Evolutionary conservation across 1,140 invertebrate species (phyloP).

Genomic region (Thaumatotibia leucotreta): DNA sequence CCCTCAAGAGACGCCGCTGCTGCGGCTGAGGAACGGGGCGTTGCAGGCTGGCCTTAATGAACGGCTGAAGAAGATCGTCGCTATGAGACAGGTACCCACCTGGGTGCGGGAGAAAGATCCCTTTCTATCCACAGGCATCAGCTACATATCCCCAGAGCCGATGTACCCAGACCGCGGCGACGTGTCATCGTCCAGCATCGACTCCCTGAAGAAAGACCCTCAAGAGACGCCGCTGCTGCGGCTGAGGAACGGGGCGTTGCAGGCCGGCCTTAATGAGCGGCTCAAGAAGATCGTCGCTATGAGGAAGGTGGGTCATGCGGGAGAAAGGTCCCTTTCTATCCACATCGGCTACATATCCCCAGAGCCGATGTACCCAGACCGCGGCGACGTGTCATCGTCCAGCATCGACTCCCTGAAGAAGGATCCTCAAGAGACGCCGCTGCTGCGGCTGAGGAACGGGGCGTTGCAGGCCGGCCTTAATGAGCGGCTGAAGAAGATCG

Average conservation of each 20-base stretch:
- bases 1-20: too few species aligned
- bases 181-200: constrained; percentile 64
- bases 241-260: constrained; percentile 82
- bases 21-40: too few species aligned
- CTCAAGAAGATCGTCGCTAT: constrained; percentile 79
- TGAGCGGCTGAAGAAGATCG: constrained; percentile 78
- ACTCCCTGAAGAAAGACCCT: constrained; percentile 54
- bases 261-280: constrained; percentile 78
- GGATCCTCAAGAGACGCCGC: constrained; percentile 48
- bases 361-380: constrained; percentile 80
- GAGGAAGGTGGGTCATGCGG: constrained; percentile 67
- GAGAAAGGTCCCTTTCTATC: too few species aligned
- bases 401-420: constrained; percentile 68
- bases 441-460: constrained; percentile 81
- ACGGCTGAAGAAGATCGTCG: too few species aligned
- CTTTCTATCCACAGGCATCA: constrained; percentile 43
- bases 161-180: constrained; percentile 78
- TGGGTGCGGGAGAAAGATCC: too few species aligned
- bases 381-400: constrained; percentile 61
- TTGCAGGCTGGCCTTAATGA: too few species aligned
- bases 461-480: constrained; percentile 80
- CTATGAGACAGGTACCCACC: too few species aligned
- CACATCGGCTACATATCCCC: constrained; percentile 83
- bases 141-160: constrained; percentile 81
- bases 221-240: constrained; percentile 73